These are phyloP conservation scores for Rhyacichthys aspro DNA, from an alignment of 2,797 vertebrate genomes.

Conservation along the genomic window DNA sequence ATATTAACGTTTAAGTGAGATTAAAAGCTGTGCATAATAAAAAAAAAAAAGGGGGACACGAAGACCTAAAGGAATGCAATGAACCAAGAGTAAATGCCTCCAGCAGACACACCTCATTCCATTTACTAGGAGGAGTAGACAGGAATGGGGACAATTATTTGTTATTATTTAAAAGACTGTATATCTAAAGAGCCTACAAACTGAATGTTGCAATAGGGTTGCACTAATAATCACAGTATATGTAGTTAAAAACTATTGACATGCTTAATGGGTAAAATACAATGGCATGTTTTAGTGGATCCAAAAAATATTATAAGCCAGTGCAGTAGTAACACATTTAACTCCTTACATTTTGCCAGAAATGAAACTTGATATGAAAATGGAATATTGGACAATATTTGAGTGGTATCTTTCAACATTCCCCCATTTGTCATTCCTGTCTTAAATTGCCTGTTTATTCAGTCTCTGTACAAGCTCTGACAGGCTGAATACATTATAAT, in stretches of 20 bases:
- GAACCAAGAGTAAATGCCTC: constrained; percentile 10
- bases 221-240: background rate
- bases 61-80: background rate
- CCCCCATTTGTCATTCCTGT: background rate
- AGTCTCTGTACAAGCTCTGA: no score
- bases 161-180: no score
- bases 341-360: no score
- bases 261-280: no score
- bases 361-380: no score
- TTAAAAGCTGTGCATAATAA: background rate
- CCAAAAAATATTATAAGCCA: no score
- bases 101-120: constrained; percentile 39
- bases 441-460: background rate
- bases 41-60: constrained; percentile 1
- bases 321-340: no score
- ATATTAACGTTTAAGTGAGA: background rate
- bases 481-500: background rate
- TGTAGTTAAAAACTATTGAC: no score
- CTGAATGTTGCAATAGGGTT: background rate
- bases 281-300: no score
- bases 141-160: constrained; percentile 14
- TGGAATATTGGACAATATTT: no score
- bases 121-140: constrained; percentile 7
- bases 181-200: no score
- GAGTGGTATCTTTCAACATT: no score